A percentile compares a stretch with the other conserved stretches of the same genome.
These are phyloP conservation scores for Gallinago stenura DNA, from an alignment of 2,797 vertebrate genomes.

Conservation along the genomic window DNA sequence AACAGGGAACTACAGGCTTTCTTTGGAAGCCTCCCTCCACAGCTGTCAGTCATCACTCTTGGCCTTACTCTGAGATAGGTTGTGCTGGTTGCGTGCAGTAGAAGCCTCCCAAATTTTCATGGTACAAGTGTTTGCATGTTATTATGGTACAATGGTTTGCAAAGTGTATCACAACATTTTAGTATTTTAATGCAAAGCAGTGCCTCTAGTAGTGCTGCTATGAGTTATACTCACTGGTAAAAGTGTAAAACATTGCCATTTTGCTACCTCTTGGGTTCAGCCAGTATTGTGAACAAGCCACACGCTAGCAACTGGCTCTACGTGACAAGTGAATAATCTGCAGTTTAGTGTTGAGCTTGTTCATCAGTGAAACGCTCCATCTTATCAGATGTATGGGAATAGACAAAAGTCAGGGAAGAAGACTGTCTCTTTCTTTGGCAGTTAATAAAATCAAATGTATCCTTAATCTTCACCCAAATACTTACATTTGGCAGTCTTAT, in stretches of 20 bases:
- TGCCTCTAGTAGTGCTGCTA: background rate
- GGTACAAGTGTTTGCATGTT: background rate
- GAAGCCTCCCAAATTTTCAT: background rate
- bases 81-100: background rate
- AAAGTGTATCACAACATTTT: background rate
- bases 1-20: background rate
- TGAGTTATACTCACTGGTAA: background rate
- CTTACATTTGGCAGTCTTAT: background rate
- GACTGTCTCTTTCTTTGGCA: background rate
- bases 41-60: background rate
- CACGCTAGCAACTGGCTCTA: background rate
- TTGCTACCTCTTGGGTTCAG: background rate
- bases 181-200: background rate
- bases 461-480: background rate
- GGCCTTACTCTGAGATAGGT: background rate
- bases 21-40: background rate
- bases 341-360: background rate
- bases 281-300: background rate
- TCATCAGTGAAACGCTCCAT: background rate
- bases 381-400: background rate
- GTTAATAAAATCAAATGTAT: background rate
- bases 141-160: background rate
- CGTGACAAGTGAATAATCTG: background rate
- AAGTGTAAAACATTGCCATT: background rate
- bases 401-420: background rate